Base-by-base conservation (phyloP, 1,140 invertebrate genomes). In the Hormaphis cornu region DNA sequence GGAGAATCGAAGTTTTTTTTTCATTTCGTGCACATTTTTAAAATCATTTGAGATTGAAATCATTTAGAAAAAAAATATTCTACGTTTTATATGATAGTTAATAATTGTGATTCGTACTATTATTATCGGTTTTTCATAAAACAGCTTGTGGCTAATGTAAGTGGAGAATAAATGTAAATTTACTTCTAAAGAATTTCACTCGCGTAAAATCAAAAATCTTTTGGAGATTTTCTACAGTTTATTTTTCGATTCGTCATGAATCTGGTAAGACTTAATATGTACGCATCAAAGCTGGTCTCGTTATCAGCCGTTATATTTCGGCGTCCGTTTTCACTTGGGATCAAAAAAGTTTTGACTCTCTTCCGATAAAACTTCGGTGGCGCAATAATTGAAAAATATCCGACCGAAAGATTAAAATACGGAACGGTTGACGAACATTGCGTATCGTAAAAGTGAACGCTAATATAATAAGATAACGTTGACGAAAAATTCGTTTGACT, bases 361-460 rank as follows among this genome's bases (percentile, higher is more conserved):
- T 33, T 37, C 54, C 22, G 54, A 58, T 58, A 20, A 58, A 40
- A 58, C 14, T 33, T 58, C 54, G 10, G 12, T 9, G 14, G 35
- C 37, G n/a, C n/a, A n/a, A 33, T 33, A 56, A 56, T 56, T 56
- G 53, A 56, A 56, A 37, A 56, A 56, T 56, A 20, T 37, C 33
- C 14, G 20, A n/a, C 20, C 12, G 6, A 37, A 56, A 37, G 33
- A 56, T 37, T 37, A 33, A 54, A 54, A 54, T 54, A 54, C 10
- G 3, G 35, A n/a, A n/a, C n/a, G n/a, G n/a, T n/a, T n/a, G n/a
- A 20, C 35, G 28, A 20, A 35, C n/a, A 52, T n/a, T 28, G n/a
- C n/a, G 42, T 30, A n/a, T n/a, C n/a, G n/a, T 14, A 18, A 28
- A 7, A 28, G 10, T 18, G 30, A 20, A 20, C 30, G 30, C 35